These are phyloP conservation scores for Folsomia manolachei DNA, from an alignment of 2,888 invertebrate genomes.

Conservation along the genomic window DNA sequence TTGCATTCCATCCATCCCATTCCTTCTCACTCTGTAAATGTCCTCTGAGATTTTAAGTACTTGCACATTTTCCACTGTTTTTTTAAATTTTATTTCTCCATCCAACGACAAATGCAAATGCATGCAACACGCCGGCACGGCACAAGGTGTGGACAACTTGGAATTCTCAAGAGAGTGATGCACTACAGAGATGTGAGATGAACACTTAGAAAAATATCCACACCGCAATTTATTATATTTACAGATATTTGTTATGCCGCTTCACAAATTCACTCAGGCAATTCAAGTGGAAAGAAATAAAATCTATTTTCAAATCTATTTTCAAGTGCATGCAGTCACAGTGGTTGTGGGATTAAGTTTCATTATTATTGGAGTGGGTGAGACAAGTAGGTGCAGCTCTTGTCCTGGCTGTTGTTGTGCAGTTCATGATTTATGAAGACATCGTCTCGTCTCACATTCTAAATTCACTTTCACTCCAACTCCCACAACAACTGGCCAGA, in stretches of 20 bases:
- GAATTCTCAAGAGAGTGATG: not conserved
- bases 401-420: not conserved
- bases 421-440: not conserved
- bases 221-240: too few species aligned
- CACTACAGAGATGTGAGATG: too few species aligned
- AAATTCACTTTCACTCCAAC: not conserved
- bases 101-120: not conserved
- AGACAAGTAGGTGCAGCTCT: not conserved
- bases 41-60: not conserved
- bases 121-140: too few species aligned
- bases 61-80: not conserved
- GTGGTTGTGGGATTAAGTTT: not conserved
- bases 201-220: too few species aligned
- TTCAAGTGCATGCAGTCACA: not conserved
- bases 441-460: not conserved
- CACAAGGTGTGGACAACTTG: not conserved
- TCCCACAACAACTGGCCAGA: not conserved
- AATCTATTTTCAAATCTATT: too few species aligned
- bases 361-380: not conserved
- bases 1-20: not conserved
- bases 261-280: too few species aligned
- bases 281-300: too few species aligned
- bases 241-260: too few species aligned
- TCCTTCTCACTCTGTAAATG: not conserved
- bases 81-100: not conserved